phyloP scores from a whole-genome alignment of 2,888 invertebrate species.

The Oscheius sp. region DNA sequence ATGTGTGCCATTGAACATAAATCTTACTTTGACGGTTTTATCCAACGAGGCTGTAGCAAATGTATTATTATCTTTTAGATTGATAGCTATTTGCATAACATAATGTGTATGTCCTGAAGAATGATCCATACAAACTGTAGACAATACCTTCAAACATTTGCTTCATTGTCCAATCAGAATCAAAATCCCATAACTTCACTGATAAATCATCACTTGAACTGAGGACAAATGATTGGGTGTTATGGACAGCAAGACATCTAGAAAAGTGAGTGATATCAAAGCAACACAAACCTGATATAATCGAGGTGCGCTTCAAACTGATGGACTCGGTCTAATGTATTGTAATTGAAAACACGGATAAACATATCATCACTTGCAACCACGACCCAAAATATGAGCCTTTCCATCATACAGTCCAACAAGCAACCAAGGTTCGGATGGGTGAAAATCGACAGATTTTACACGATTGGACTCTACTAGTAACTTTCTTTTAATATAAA shows the following conservation, averaged over 20 bases:
- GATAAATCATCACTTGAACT: conserved; percentile 92
- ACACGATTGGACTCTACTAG: conserved; percentile 97
- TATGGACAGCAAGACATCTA: conserved; percentile 89
- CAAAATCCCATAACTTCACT: conserved; percentile 99
- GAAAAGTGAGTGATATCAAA: neutral
- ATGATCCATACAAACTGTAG: neutral
- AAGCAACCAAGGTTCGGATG: conserved; percentile 97
- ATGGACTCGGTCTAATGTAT: conserved; percentile 93
- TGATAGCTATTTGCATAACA: conserved; percentile 98
- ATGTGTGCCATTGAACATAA: neutral
- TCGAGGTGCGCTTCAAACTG: conserved; percentile 98
- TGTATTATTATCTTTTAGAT: conserved; percentile 99
- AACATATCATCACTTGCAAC: conserved; percentile 83
- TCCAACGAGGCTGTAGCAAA: conserved; percentile 99
- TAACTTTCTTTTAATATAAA: conserved; percentile 96
- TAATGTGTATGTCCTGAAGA: conserved; percentile 89
- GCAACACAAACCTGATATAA: conserved; percentile 79
- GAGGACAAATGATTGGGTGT: conserved; percentile 93
- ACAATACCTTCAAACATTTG: conserved; percentile 90
- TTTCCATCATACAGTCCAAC: conserved; percentile 98
- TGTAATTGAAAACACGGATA: conserved; percentile 95
- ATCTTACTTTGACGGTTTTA: conserved; percentile 84
- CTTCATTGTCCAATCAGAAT: conserved; percentile 95
- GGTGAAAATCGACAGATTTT: conserved; percentile 88
- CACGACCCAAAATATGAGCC: conserved; percentile 98